Percentiles rank a stretch among this genome's conserved stretches.
These are phyloP conservation scores for Scaptomyza flava DNA, from an alignment of 2,888 invertebrate species.

Conservation along the genomic window DNA sequence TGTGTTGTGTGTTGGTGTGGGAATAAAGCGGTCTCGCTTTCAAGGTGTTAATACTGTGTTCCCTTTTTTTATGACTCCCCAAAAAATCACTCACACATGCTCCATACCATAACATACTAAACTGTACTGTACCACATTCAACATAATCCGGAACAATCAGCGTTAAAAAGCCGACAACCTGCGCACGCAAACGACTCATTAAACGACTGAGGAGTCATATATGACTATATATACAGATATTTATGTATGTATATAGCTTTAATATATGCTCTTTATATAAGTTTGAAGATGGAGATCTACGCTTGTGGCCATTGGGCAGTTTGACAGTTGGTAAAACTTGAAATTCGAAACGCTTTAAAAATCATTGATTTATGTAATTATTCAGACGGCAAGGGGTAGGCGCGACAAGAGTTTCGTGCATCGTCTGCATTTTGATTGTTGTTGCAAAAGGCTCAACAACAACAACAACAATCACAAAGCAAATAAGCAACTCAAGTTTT, in stretches of 20 bases:
- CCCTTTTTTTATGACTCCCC: slow-evolving; percentile 43
- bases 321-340: slow-evolving; percentile 75
- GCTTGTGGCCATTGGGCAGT: slow-evolving; percentile 25
- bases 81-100: neutral
- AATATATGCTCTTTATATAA: neutral
- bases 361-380: slow-evolving; percentile 81
- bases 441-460: slow-evolving; percentile 1
- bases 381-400: slow-evolving; percentile 51
- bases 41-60: slow-evolving; percentile 60
- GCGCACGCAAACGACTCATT: slow-evolving; percentile 65
- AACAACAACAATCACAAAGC: too few species aligned
- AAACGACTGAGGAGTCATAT: slow-evolving; percentile 29
- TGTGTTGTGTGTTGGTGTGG: slow-evolving; percentile 29
- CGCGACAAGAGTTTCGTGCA: slow-evolving; percentile 77
- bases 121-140: too few species aligned
- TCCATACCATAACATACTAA: neutral
- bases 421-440: slow-evolving; percentile 24
- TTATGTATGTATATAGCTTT: neutral
- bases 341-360: slow-evolving; percentile 80
- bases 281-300: slow-evolving; percentile 18
- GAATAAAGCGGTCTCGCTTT: slow-evolving; percentile 32
- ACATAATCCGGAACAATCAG: slow-evolving; percentile 64
- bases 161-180: slow-evolving; percentile 65
- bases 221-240: neutral
- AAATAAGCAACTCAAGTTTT: too few species aligned